phyloP scores from a whole-genome alignment of 2,797 vertebrate species.

The Myotis vivesi region DNA sequence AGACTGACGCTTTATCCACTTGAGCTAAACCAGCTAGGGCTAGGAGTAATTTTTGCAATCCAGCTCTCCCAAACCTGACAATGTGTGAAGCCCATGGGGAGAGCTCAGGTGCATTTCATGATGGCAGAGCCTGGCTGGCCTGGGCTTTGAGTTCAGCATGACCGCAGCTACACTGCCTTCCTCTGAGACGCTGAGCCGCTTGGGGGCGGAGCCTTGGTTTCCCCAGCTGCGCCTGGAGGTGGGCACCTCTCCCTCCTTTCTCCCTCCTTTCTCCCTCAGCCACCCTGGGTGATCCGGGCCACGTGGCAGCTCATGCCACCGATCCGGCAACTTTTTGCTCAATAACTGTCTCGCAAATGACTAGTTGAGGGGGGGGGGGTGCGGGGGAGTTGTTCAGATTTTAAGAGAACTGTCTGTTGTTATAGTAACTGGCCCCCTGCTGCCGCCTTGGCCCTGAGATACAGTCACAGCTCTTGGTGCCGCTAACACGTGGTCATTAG shows the following conservation, averaged over 20 bases:
- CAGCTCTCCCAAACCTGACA: slow-evolving; percentile 31
- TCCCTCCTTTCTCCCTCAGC: neutral
- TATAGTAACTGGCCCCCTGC: slow-evolving; percentile 84
- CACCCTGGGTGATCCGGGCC: neutral
- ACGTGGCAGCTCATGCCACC: neutral
- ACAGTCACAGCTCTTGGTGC: slow-evolving; percentile 78
- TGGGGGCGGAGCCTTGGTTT: neutral
- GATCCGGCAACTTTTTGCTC: slow-evolving; percentile 69
- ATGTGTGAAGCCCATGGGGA: neutral
- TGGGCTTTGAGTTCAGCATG: rapidly evolving
- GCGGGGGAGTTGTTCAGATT: slow-evolving; percentile 68
- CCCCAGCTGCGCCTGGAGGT: slow-evolving; percentile 15
- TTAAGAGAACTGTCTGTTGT: slow-evolving; percentile 80
- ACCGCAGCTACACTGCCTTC: neutral
- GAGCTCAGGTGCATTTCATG: neutral
- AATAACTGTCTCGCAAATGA: slow-evolving; percentile 74
- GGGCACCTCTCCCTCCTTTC: neutral
- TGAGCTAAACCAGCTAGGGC: too few relatives aligned
- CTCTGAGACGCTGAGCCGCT: neutral
- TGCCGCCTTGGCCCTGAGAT: slow-evolving; percentile 80
- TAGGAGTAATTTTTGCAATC: neutral
- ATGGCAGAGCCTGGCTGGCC: rapidly evolving
- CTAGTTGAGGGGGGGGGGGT: slow-evolving; percentile 22
- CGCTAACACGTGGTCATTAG: slow-evolving; percentile 80
- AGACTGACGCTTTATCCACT: too few relatives aligned